phyloP scores from a whole-genome alignment of 1,140 invertebrate species.

The Hetaerina americana region DNA sequence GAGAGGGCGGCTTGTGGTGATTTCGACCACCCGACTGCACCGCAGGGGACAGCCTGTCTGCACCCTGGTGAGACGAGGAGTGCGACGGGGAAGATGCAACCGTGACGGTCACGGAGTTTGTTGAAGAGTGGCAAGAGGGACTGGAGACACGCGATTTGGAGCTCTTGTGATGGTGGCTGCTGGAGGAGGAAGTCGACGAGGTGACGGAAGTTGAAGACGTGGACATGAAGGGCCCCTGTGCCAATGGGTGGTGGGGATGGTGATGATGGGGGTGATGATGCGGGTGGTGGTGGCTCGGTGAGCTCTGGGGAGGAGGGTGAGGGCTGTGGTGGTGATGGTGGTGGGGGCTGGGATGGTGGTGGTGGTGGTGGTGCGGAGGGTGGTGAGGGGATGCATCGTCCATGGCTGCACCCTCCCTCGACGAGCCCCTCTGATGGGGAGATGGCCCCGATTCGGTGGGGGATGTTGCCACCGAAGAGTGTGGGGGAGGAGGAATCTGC shows the following conservation, averaged over 20 bases:
- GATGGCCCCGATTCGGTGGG: conserved; percentile 46
- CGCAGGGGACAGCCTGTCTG: conserved; percentile 1
- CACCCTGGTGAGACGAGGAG: neutral
- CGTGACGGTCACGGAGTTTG: neutral
- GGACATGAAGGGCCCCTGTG: neutral
- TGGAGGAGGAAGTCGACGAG: neutral
- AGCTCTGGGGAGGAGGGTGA: conserved; percentile 30
- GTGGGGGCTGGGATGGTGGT: conserved; percentile 29
- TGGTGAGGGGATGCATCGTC: conserved; percentile 33
- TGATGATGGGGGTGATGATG: conserved; percentile 1
- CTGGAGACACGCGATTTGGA: conserved; percentile 1
- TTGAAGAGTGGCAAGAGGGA: neutral
- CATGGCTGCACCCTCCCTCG: conserved; percentile 14
- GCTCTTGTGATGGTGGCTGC: neutral
- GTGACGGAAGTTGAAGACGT: neutral
- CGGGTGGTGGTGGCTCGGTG: conserved; percentile 23
- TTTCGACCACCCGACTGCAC: neutral
- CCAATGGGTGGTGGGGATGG: neutral
- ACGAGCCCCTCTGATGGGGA: conserved; percentile 26
- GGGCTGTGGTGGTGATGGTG: conserved; percentile 29
- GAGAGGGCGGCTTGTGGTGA: neutral
- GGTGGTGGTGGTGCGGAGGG: conserved; percentile 35
- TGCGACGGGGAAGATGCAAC: neutral
- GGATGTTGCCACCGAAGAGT: conserved; percentile 12
- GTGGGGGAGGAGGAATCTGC: conserved; percentile 15